A percentile compares a stretch with the other conserved stretches of the same genome.
Conservation (phyloP, 2,113 vertebrate genomes). For the Indicator indicator region DNA sequence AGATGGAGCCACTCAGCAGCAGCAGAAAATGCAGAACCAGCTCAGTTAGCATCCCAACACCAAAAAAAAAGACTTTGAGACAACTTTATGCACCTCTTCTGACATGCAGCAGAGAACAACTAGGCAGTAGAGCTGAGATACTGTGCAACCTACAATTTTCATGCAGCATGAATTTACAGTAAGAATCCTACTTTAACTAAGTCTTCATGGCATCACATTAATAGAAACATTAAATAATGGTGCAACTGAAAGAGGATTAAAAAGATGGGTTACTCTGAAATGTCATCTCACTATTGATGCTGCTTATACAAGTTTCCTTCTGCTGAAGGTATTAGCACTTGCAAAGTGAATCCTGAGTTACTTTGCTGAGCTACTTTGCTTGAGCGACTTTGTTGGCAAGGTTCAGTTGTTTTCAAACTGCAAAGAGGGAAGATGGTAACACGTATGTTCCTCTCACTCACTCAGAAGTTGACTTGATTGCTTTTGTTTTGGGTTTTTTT, state of each 20-base stretch:
- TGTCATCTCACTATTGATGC: neutral
- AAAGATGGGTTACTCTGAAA: neutral
- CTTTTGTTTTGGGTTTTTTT: too few relatives aligned
- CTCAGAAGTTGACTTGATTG: neutral
- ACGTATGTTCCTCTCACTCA: neutral
- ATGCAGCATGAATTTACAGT: neutral
- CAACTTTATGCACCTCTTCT: neutral
- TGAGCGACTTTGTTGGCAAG: neutral
- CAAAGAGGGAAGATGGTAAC: neutral
- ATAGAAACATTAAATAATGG: neutral
- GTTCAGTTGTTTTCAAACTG: neutral
- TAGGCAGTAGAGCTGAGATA: neutral
- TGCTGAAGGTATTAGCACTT: neutral
- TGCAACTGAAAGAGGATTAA: neutral
- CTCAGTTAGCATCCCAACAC: neutral
- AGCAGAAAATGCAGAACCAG: neutral
- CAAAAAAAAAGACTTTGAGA: neutral
- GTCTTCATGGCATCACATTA: accelerated
- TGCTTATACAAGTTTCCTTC: neutral
- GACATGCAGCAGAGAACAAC: neutral
- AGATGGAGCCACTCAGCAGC: neutral
- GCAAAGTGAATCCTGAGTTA: neutral
- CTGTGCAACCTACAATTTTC: neutral
- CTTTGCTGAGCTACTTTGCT: neutral
- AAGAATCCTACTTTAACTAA: neutral